Percentiles rank a stretch among this genome's conserved stretches.
These are phyloP conservation scores for Ctenomys sociabilis DNA, from an alignment of 2,113 vertebrate species.

Conservation along the genomic window DNA sequence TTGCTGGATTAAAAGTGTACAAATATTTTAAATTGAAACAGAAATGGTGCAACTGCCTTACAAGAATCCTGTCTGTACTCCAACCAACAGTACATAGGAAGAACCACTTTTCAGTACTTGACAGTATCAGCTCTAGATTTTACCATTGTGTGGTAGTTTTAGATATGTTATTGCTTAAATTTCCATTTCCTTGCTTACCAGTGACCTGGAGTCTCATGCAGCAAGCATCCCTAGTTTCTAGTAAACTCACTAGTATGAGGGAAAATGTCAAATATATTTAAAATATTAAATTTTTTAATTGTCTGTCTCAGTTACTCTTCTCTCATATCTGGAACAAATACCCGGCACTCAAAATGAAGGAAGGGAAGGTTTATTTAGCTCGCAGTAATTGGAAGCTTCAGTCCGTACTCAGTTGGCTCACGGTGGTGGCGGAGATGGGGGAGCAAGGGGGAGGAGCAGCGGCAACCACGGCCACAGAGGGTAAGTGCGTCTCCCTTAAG, in stretches of 20 bases:
- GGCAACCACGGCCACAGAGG: no score
- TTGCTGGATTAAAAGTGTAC: background rate
- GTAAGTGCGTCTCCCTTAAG: no score
- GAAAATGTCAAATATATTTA: background rate
- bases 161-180: background rate
- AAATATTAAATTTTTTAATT: background rate
- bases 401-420: no score
- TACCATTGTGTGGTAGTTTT: background rate
- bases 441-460: no score
- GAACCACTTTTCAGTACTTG: background rate
- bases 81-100: background rate
- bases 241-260: background rate
- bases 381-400: no score
- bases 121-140: background rate
- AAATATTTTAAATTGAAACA: conserved; percentile 47
- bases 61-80: background rate
- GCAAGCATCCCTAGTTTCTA: background rate
- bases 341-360: no score
- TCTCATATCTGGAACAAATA: no score
- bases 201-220: background rate
- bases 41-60: conserved; percentile 25
- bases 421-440: no score
- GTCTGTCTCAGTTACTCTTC: no score
- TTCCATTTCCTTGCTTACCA: background rate
- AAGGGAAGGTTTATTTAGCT: no score